Percentiles rank a stretch among this genome's conserved stretches.
Conservation (phyloP, 2,888 invertebrate species). For the Seira ritae region DNA sequence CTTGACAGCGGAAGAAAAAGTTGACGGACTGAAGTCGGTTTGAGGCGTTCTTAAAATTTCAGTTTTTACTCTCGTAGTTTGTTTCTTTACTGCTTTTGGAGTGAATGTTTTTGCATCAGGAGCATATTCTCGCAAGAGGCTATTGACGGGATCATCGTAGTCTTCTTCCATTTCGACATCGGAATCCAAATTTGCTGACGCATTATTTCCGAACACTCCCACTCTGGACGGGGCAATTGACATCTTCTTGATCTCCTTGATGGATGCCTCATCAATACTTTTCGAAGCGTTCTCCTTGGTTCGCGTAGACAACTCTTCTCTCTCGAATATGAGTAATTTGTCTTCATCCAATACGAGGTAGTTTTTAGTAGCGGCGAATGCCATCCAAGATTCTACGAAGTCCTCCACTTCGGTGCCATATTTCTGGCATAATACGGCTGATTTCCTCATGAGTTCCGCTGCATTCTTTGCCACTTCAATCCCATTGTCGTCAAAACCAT, state of each 20-base stretch:
- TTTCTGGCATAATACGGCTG: constrained; percentile 81
- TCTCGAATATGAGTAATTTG: constrained; percentile 14
- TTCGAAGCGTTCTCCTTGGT: too few species aligned
- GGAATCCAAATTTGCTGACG: too few species aligned
- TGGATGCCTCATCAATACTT: too few species aligned
- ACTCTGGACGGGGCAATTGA: too few species aligned
- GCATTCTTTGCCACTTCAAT: constrained; percentile 15
- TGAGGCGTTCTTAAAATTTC: constrained; percentile 51
- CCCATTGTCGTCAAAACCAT: constrained; percentile 22
- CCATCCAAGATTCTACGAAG: constrained; percentile 87
- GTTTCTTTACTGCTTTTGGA: constrained; percentile 36
- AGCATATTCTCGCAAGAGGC: constrained; percentile 23
- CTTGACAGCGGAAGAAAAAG: constrained; percentile 75
- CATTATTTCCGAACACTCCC: too few species aligned
- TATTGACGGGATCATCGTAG: constrained; percentile 13
- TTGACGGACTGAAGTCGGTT: constrained; percentile 74
- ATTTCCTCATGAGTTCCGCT: constrained; percentile 75
- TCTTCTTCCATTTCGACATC: constrained; percentile 24
- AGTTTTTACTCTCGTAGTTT: not conserved
- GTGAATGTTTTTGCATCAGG: not conserved
- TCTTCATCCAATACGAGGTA: constrained; percentile 76
- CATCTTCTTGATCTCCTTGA: too few species aligned
- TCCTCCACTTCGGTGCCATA: constrained; percentile 82
- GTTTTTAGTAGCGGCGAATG: constrained; percentile 83
- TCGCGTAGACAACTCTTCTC: not conserved